Conservation (phyloP, 2,797 vertebrate genomes). For the Furcifer pardalis region DNA sequence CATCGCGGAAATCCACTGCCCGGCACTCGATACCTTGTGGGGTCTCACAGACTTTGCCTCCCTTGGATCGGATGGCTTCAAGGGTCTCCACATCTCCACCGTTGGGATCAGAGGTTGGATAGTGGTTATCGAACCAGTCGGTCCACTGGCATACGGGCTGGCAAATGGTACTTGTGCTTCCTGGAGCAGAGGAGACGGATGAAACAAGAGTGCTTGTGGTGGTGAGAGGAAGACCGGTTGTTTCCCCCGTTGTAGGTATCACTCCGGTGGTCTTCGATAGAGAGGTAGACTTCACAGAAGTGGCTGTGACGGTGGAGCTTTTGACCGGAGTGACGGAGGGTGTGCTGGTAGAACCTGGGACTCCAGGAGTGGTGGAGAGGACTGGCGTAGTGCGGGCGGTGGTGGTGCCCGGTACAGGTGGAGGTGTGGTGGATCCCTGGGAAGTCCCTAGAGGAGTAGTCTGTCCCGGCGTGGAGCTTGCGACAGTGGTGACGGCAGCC, state of each 20-base stretch:
- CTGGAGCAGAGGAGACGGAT: neutral
- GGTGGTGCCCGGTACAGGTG: neutral
- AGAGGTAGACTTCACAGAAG: too few relatives aligned
- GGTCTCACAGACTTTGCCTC: too few relatives aligned
- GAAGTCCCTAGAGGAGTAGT: neutral
- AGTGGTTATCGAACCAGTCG: neutral
- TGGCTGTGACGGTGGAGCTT: too few relatives aligned
- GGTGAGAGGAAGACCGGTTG: too few relatives aligned
- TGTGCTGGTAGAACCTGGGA: too few relatives aligned
- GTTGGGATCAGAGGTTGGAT: neutral
- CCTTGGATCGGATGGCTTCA: neutral
- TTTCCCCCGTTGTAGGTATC: too few relatives aligned
- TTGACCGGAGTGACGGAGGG: too few relatives aligned
- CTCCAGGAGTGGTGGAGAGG: fast-evolving
- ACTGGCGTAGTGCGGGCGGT: neutral
- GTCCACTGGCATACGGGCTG: neutral
- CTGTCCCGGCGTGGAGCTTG: neutral
- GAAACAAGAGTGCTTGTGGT: too few relatives aligned
- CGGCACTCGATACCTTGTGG: too few relatives aligned
- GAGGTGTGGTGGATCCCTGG: neutral
- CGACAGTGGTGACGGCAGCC: too few relatives aligned
- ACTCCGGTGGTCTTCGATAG: too few relatives aligned
- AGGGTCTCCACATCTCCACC: neutral
- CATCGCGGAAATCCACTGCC: too few relatives aligned
- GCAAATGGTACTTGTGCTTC: neutral